Evolutionary conservation across 1,140 invertebrate species (phyloP).

Genomic region (Diprion similis): DNA sequence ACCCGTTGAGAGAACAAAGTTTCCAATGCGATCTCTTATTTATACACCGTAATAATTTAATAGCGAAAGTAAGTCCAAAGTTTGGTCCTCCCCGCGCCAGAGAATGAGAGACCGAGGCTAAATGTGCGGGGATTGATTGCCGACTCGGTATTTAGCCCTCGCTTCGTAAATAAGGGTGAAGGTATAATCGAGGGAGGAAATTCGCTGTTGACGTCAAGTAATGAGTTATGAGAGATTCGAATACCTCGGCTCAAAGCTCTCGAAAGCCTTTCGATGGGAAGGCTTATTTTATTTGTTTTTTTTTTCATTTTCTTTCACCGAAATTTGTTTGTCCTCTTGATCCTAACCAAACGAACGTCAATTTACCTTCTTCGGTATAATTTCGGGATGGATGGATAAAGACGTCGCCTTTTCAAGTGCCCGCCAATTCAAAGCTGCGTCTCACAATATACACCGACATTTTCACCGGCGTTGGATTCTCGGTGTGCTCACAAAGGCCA

Average conservation of each 20-base stretch:
- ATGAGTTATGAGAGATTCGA: constrained; percentile 34
- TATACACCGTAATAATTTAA: constrained; percentile 20
- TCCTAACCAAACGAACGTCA: background rate
- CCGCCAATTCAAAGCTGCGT: too few species aligned
- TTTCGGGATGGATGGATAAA: background rate
- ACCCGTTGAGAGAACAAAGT: constrained; percentile 2
- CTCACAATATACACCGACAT: too few species aligned
- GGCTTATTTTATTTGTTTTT: constrained; percentile 1
- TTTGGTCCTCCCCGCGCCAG: background rate
- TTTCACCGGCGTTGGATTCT: too few species aligned
- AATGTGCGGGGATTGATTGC: constrained; percentile 30
- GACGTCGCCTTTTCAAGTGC: too few species aligned
- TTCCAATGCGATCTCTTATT: constrained; percentile 15
- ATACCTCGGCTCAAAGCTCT: constrained; percentile 32
- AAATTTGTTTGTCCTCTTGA: constrained; percentile 34
- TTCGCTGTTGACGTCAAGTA: constrained; percentile 31
- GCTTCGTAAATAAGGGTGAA: constrained; percentile 36
- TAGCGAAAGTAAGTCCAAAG: constrained; percentile 15
- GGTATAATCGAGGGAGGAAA: background rate
- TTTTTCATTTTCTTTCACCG: constrained; percentile 18
- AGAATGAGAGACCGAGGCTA: background rate
- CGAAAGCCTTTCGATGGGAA: constrained; percentile 29
- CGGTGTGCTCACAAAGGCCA: too few species aligned
- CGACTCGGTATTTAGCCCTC: constrained; percentile 37
- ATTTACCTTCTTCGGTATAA: background rate